Evolutionary conservation across 2,888 invertebrate species (phyloP).

Genomic region (Pandemis corylana): DNA sequence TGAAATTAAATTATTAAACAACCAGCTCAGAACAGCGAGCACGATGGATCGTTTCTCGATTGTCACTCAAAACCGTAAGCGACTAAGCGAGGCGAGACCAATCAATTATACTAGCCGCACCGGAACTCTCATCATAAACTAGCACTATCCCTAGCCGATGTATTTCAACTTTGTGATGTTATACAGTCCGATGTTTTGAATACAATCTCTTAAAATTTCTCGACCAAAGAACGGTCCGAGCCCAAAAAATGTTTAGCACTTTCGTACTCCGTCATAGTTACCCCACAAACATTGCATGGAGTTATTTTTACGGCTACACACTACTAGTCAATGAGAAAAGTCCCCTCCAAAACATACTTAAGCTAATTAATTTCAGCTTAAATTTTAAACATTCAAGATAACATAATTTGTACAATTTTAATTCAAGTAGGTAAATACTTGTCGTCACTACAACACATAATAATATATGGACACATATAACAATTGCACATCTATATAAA

Average conservation of each 20-base stretch:
- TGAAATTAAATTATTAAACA: slow-evolving; percentile 47
- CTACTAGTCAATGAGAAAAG: slow-evolving; percentile 29
- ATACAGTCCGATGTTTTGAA: neutral
- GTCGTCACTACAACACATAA: neutral
- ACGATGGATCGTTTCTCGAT: neutral
- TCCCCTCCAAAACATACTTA: slow-evolving; percentile 21
- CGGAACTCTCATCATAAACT: slow-evolving; percentile 22
- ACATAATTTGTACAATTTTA: slow-evolving; percentile 40
- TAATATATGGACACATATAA: neutral
- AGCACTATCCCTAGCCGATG: neutral
- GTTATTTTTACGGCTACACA: neutral
- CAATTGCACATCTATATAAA: slow-evolving; percentile 5
- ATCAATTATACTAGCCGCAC: neutral
- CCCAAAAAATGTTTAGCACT: neutral
- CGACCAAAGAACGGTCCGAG: neutral
- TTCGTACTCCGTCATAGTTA: neutral
- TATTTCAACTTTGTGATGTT: neutral
- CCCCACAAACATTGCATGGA: neutral
- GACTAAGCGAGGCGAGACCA: neutral
- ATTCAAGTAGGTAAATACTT: slow-evolving; percentile 27
- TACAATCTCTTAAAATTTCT: neutral
- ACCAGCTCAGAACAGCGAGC: neutral
- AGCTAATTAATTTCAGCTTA: slow-evolving; percentile 13
- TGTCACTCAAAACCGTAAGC: neutral
- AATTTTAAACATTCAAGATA: slow-evolving; percentile 13